Conservation (phyloP, 2,888 invertebrate species). For the Sarcophaga variegata region DNA sequence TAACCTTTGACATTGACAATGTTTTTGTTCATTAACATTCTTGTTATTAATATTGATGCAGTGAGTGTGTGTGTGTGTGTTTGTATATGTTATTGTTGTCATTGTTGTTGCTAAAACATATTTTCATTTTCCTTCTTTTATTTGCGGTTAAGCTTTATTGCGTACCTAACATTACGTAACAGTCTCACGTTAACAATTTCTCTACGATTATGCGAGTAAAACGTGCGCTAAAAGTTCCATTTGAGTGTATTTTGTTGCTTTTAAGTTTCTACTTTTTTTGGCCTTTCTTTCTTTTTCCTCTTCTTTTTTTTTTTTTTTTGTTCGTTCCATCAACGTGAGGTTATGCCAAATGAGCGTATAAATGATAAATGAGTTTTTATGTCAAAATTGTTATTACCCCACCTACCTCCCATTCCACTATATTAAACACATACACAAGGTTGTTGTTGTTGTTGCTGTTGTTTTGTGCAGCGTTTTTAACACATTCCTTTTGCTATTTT, state of each 20-base stretch:
- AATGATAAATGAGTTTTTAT: slow-evolving; percentile 71
- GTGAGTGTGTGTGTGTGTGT: neutral
- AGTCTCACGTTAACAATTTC: slow-evolving; percentile 58
- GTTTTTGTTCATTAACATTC: slow-evolving; percentile 13
- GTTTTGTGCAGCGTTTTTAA: neutral
- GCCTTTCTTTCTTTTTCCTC: neutral
- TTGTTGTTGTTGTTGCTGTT: neutral
- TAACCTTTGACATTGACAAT: slow-evolving; percentile 58
- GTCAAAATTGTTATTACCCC: slow-evolving; percentile 30
- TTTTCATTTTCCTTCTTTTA: neutral
- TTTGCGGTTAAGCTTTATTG: slow-evolving; percentile 68
- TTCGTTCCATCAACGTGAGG: slow-evolving; percentile 37
- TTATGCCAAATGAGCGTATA: slow-evolving; percentile 67
- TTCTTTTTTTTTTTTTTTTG: neutral
- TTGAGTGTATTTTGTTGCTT: neutral
- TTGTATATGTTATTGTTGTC: slow-evolving; percentile 24
- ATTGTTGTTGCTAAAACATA: slow-evolving; percentile 4
- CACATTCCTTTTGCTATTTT: neutral
- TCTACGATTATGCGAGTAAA: slow-evolving; percentile 38
- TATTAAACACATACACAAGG: neutral
- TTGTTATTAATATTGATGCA: slow-evolving; percentile 42
- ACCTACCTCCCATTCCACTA: neutral
- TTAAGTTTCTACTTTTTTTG: neutral
- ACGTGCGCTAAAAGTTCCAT: slow-evolving; percentile 41
- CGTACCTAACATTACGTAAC: slow-evolving; percentile 62